A percentile compares a stretch with the other conserved stretches of the same genome.
phyloP scores from a whole-genome alignment of 2,113 vertebrate genomes.

The Nothoprocta perdicaria region DNA sequence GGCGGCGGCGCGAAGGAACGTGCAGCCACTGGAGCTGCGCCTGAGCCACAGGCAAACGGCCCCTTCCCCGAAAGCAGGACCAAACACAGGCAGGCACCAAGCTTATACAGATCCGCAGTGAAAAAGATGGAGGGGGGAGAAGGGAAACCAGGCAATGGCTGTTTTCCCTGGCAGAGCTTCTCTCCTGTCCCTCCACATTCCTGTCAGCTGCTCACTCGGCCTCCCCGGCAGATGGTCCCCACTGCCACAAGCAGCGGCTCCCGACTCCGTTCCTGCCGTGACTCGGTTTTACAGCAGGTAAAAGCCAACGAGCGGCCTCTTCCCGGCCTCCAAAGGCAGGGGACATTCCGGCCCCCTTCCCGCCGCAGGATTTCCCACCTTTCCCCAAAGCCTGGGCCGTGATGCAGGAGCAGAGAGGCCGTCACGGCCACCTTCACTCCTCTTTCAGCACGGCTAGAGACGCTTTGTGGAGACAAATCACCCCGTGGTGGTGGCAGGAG shows the following conservation, averaged over 20 bases:
- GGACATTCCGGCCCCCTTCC: rapidly evolving
- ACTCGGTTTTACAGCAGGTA: background rate
- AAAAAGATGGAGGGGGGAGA: background rate
- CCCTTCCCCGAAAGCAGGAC: background rate
- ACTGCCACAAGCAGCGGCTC: rapidly evolving
- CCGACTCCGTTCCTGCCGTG: background rate
- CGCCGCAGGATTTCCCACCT: background rate
- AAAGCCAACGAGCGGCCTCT: background rate
- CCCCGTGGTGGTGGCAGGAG: background rate
- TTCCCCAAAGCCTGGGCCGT: background rate
- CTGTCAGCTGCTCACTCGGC: background rate
- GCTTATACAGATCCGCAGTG: rapidly evolving
- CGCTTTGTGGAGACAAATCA: background rate
- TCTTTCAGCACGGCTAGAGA: background rate
- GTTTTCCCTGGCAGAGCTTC: background rate
- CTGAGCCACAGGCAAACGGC: background rate
- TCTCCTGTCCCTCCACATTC: background rate
- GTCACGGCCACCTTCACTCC: background rate
- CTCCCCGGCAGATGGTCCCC: background rate
- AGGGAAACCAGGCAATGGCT: background rate
- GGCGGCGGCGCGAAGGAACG: background rate
- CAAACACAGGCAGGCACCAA: background rate
- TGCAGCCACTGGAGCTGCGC: background rate
- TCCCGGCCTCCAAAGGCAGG: background rate
- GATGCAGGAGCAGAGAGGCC: background rate